These are phyloP conservation scores for Pomatostomus ruficeps DNA, from an alignment of 2,113 vertebrate species.

Conservation along the genomic window DNA sequence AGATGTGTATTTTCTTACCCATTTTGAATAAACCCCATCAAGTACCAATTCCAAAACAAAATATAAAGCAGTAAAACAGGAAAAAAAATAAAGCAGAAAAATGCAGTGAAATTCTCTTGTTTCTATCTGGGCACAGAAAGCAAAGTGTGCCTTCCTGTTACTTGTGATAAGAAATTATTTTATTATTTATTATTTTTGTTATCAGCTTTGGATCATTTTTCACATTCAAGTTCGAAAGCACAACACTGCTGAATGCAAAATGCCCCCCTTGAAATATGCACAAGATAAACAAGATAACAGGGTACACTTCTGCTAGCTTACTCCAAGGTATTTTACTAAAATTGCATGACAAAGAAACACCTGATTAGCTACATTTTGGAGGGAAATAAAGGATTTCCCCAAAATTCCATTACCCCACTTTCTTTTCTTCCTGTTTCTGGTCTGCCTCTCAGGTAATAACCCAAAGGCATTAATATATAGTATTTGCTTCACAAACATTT, in stretches of 20 bases:
- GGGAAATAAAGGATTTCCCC: neutral
- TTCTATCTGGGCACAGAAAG: neutral
- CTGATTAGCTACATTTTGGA: neutral
- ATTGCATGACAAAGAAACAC: slow-evolving; percentile 13
- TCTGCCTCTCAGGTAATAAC: slow-evolving; percentile 21
- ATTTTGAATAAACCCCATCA: neutral
- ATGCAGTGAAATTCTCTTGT: neutral
- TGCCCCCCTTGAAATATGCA: neutral
- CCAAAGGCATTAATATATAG: neutral
- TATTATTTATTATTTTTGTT: too few species aligned
- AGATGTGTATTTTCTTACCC: neutral
- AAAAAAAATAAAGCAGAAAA: neutral
- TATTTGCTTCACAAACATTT: neutral
- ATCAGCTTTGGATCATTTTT: slow-evolving; percentile 28
- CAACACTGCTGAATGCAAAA: neutral
- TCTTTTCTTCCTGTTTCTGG: neutral
- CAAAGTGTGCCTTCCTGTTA: neutral
- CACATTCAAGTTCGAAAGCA: neutral
- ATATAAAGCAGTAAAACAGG: neutral
- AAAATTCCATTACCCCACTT: neutral
- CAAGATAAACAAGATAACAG: slow-evolving; percentile 42
- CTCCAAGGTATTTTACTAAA: slow-evolving; percentile 12
- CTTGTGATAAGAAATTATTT: too few species aligned
- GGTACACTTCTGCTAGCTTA: neutral
- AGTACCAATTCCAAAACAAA: neutral